Evolutionary conservation across 2,888 invertebrate species (phyloP), one percentile per base, ranked within the genome.

Genomic region (Protodeltote pygarga): DNA sequence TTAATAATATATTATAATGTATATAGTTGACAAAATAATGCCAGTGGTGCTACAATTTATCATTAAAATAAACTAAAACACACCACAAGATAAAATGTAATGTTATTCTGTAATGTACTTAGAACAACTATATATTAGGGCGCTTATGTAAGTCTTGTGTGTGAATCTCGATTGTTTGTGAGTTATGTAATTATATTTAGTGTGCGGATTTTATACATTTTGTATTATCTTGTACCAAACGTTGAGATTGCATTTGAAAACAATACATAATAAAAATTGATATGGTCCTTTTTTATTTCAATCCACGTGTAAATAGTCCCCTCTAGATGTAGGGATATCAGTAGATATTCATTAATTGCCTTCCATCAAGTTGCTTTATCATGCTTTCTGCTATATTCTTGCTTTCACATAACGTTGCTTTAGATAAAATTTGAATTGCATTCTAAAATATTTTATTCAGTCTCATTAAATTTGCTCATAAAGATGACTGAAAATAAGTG

Each of bases 201-300:
- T 85, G 86, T 85, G 85, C 75, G 77, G 76, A 81, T 90, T 91
- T 91, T 90, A 87, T 90, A 91, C 87, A 86, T 89, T 91, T 91
- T 91, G 79, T 91, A 91, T 86, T 86, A 85, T 77, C 73, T 77
- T 89, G 88, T 91, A 89, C 83, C 82, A 85, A 90, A 87, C 81
- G 83, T 89, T 89, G 88, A 90, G 89, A 88, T 89, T 91, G 89
- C 89, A 89, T 92, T 90, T 89, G 84, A 87, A 82, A 81, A 85
- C 81, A 88, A 86, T 86, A 88, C 77, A 83, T 76, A 79, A 66
- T 78, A 80, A 85, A 85, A 85, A 79, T 63, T 52, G 69, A 54
- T 31, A 47, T 31, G 71, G 73, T 59, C 67, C 29, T 71, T 79
- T n/a, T 79, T 80, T 75, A 75, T 80, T 78, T 77, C 9, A 23